Percentiles rank a stretch among this genome's conserved stretches.
Evolutionary conservation across 2,888 invertebrate genomes (phyloP).

Genomic region (Arge pagana): DNA sequence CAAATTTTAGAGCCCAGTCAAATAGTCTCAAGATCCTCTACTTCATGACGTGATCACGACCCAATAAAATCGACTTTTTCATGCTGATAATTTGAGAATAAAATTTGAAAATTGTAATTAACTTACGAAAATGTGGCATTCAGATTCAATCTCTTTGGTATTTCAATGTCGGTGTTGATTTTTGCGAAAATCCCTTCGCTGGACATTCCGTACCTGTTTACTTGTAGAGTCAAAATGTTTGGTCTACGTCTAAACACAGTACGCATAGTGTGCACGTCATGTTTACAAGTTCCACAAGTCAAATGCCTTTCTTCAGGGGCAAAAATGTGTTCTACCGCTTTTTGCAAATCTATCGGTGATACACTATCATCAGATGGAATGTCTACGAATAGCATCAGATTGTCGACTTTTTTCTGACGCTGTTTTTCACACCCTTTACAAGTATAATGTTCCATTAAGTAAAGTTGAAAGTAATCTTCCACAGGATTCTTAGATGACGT

Average conservation of each 20-base stretch:
- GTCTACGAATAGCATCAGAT: conserved; percentile 47
- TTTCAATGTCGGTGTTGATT: conserved; percentile 42
- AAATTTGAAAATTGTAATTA: not conserved
- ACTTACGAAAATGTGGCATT: conserved; percentile 40
- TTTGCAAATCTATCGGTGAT: conserved; percentile 32
- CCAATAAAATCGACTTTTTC: too few relatives aligned
- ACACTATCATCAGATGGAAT: conserved; percentile 35
- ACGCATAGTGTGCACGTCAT: conserved; percentile 39
- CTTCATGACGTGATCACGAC: too few relatives aligned
- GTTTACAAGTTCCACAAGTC: conserved; percentile 44
- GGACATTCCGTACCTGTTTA: conserved; percentile 45
- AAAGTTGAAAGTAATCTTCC: conserved; percentile 43
- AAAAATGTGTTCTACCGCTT: conserved; percentile 40
- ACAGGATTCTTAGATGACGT: conserved; percentile 38
- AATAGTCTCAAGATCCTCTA: too few relatives aligned
- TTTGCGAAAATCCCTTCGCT: conserved; percentile 43
- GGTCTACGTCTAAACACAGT: conserved; percentile 43
- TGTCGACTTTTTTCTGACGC: conserved; percentile 43
- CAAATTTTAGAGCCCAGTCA: too few relatives aligned
- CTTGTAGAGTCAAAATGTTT: conserved; percentile 43
- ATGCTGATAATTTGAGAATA: too few relatives aligned
- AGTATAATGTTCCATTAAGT: conserved; percentile 44
- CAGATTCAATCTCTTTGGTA: conserved; percentile 39
- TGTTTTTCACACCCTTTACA: conserved; percentile 42
- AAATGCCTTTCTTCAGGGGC: conserved; percentile 42